These are phyloP conservation scores for Leptothorax acervorum DNA, from an alignment of 2,888 invertebrate genomes.

Conservation along the genomic window DNA sequence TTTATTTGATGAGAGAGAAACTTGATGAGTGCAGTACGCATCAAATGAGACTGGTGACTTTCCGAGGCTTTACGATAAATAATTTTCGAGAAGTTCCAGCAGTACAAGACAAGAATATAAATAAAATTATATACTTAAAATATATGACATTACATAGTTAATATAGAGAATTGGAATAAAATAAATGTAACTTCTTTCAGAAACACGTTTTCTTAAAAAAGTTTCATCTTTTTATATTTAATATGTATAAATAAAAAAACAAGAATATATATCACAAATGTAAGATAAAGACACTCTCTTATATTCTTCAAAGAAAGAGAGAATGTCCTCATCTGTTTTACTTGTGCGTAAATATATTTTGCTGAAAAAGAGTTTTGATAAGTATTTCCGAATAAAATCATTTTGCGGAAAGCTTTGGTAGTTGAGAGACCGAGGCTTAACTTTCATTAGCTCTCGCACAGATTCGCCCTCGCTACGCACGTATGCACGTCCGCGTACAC, in stretches of 20 bases:
- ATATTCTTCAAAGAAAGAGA: background rate
- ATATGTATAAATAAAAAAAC: background rate
- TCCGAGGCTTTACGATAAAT: background rate
- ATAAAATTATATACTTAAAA: too few species aligned
- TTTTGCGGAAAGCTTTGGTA: background rate
- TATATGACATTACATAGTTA: too few species aligned
- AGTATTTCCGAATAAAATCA: conserved; percentile 11
- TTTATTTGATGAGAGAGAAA: conserved; percentile 52
- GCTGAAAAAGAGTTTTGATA: background rate
- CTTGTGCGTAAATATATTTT: background rate
- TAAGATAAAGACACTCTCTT: background rate
- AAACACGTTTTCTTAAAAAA: background rate
- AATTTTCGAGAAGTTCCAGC: background rate
- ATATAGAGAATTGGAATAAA: conserved; percentile 12
- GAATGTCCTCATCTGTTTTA: background rate
- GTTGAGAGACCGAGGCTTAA: conserved; percentile 20
- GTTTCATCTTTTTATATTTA: background rate
- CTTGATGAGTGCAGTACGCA: conserved; percentile 25
- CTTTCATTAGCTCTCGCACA: conserved; percentile 40
- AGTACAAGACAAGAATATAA: too few species aligned
- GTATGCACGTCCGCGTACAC: conserved; percentile 33
- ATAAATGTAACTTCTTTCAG: background rate
- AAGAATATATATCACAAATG: background rate
- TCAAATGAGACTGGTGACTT: background rate
- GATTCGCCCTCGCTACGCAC: conserved; percentile 19